These are phyloP conservation scores for Colinus virginianus DNA, from an alignment of 2,113 vertebrate species.

Conservation along the genomic window DNA sequence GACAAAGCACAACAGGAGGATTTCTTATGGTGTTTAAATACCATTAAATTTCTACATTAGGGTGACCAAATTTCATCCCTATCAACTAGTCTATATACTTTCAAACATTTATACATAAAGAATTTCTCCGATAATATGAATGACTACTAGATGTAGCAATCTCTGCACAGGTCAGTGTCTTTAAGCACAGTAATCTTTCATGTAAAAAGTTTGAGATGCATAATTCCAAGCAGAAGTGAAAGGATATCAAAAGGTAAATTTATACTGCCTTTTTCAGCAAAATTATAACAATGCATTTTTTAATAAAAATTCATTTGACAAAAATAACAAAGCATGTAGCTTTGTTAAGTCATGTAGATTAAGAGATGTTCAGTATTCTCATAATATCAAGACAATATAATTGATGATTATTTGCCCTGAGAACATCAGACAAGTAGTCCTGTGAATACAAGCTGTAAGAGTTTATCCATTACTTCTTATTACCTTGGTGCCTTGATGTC, in stretches of 20 bases:
- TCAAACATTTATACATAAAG: neutral
- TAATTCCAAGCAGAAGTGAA: neutral
- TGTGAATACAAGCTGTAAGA: neutral
- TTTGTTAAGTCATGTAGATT: neutral
- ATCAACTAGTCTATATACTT: neutral
- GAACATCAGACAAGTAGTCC: neutral
- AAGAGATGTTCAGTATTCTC: neutral
- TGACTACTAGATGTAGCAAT: rapidly evolving
- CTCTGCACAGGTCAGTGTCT: neutral
- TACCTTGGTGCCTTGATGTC: neutral
- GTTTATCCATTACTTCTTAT: neutral
- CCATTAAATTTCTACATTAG: neutral
- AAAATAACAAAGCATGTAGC: neutral
- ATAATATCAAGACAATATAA: neutral
- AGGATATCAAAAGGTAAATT: neutral
- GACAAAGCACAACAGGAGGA: neutral
- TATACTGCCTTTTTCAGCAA: neutral
- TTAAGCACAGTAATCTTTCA: neutral
- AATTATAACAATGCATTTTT: neutral
- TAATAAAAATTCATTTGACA: neutral
- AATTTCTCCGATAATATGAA: neutral
- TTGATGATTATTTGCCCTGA: neutral
- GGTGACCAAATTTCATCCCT: neutral
- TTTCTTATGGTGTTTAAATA: neutral
- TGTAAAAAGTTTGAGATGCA: neutral